Percentiles rank a stretch among this genome's conserved stretches.
These are phyloP conservation scores for Xestia sexstrigata DNA, from an alignment of 2,888 invertebrate genomes.

Conservation along the genomic window DNA sequence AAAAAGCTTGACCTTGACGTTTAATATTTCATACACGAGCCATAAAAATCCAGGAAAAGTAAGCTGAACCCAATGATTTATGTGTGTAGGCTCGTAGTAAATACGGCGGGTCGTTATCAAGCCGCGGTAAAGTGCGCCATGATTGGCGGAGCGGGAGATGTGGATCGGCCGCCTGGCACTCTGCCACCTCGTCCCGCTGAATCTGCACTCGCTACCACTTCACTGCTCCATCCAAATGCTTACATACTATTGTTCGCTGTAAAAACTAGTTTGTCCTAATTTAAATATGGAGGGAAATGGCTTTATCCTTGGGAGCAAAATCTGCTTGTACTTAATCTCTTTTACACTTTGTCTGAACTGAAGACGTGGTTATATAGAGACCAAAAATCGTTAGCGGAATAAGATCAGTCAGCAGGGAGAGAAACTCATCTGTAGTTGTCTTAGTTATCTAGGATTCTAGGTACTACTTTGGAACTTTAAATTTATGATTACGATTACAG, in stretches of 20 bases:
- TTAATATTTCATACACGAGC: slow-evolving; percentile 21
- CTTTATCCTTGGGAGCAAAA: slow-evolving; percentile 44
- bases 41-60: slow-evolving; percentile 40
- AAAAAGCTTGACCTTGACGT: slow-evolving; percentile 37
- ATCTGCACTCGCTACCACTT: slow-evolving; percentile 70
- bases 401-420: not conserved
- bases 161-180: slow-evolving; percentile 75
- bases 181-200: slow-evolving; percentile 77
- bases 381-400: slow-evolving; percentile 26
- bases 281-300: slow-evolving; percentile 50
- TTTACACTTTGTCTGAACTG: slow-evolving; percentile 37
- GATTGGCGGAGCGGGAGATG: slow-evolving; percentile 70
- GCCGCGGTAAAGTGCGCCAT: slow-evolving; percentile 68
- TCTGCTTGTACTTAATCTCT: slow-evolving; percentile 33
- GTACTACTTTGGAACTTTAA: not conserved
- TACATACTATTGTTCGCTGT: slow-evolving; percentile 59
- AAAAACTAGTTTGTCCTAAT: slow-evolving; percentile 66
- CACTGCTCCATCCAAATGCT: slow-evolving; percentile 67
- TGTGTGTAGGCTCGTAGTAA: slow-evolving; percentile 61
- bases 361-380: slow-evolving; percentile 42
- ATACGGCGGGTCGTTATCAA: slow-evolving; percentile 67
- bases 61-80: slow-evolving; percentile 59
- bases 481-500: not conserved
- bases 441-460: not conserved
- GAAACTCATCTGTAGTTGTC: not conserved